Evolutionary conservation across 2,113 vertebrate species (phyloP).

Genomic region (Prolemur simus): DNA sequence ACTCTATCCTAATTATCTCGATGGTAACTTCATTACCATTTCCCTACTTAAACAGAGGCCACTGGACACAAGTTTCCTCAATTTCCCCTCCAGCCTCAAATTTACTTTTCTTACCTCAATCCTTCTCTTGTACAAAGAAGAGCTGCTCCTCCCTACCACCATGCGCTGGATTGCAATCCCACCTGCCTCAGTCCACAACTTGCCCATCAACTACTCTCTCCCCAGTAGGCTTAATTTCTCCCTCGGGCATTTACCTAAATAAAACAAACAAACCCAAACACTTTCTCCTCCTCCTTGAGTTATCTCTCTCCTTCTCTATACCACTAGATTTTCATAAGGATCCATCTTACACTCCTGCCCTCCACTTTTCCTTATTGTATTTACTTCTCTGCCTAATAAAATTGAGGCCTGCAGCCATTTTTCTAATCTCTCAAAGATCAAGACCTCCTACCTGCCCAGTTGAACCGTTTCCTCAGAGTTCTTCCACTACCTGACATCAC

Average conservation of each 20-base stretch:
- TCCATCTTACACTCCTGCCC: not conserved
- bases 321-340: not conserved
- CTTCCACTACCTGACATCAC: not conserved
- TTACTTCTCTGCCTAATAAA: not conserved
- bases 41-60: not conserved
- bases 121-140: not conserved
- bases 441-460: not conserved
- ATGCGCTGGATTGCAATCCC: not conserved
- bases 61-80: not conserved
- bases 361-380: not conserved
- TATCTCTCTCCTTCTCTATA: not conserved
- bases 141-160: not conserved
- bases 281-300: not conserved
- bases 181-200: not conserved
- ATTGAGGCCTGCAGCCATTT: not conserved
- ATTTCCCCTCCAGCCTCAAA: not conserved
- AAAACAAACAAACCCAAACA: conserved; percentile 16
- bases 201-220: not conserved
- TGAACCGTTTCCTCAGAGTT: not conserved
- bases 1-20: not conserved
- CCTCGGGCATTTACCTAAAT: not conserved
- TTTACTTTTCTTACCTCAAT: not conserved
- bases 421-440: not conserved
- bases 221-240: not conserved
- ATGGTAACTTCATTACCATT: not conserved